A percentile compares a stretch with the other conserved stretches of the same genome.
Conservation (phyloP, 2,888 invertebrate genomes). For the Lepidochitona cinerea region DNA sequence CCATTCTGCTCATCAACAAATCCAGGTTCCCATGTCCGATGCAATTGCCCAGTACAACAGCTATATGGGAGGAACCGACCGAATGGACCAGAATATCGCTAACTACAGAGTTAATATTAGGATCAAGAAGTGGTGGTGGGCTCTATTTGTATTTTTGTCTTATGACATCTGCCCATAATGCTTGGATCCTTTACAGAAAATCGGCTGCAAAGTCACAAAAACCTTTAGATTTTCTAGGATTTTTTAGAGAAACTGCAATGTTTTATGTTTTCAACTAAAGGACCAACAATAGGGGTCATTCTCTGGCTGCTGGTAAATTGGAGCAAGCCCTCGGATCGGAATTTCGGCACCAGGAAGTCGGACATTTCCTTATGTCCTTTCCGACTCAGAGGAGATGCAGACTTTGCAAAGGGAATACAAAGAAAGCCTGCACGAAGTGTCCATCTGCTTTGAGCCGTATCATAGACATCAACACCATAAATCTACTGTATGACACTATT, state of each 20-base stretch:
- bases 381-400: not conserved
- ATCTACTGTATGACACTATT: no score
- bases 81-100: slow-evolving; percentile 19
- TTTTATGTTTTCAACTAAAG: no score
- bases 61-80: slow-evolving; percentile 23
- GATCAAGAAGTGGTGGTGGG: not conserved
- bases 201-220: not conserved
- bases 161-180: not conserved
- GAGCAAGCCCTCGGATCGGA: no score
- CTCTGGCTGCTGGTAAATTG: not conserved
- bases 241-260: not conserved
- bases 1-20: not conserved
- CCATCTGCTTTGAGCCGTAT: no score
- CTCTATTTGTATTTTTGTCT: not conserved
- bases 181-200: slow-evolving; percentile 8
- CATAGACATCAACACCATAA: no score
- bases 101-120: slow-evolving; percentile 5
- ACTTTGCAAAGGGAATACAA: not conserved
- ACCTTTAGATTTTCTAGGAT: not conserved
- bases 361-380: not conserved
- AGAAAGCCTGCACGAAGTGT: not conserved
- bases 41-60: slow-evolving; percentile 15
- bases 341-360: no score
- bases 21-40: slow-evolving; percentile 7
- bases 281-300: not conserved